A percentile compares a stretch with the other conserved stretches of the same genome.
Evolutionary conservation across 2,113 vertebrate species (phyloP).

Genomic region (Anguilla japonica): DNA sequence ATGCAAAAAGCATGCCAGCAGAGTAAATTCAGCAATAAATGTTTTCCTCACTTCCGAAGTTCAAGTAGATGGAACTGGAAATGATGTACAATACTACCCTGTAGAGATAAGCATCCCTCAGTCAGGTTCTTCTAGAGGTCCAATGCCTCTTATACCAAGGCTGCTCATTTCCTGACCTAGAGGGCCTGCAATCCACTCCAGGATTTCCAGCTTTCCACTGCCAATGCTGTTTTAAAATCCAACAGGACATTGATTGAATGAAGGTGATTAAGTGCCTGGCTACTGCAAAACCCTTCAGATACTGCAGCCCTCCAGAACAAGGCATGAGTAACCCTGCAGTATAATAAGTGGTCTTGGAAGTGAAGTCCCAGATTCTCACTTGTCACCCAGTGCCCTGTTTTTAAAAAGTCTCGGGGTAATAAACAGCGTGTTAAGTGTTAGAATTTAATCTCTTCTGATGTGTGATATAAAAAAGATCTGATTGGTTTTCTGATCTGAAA

Average conservation of each 20-base stretch:
- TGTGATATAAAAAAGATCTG: not conserved
- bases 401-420: not conserved
- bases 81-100: constrained; percentile 42
- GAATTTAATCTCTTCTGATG: constrained; percentile 35
- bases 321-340: constrained; percentile 52
- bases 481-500: not conserved
- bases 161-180: not conserved
- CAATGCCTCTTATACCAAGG: not conserved
- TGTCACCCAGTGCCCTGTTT: not conserved
- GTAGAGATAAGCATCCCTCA: constrained; percentile 50
- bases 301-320: constrained; percentile 34
- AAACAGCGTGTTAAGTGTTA: not conserved
- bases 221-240: not conserved
- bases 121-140: constrained; percentile 9
- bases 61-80: constrained; percentile 26
- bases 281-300: not conserved
- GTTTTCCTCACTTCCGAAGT: not conserved
- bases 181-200: not conserved
- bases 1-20: not conserved
- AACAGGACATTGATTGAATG: not conserved
- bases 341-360: constrained; percentile 24
- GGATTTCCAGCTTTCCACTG: not conserved
- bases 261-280: not conserved
- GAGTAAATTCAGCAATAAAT: not conserved
- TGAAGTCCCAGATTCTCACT: not conserved